Evolutionary conservation across 2,888 invertebrate genomes (phyloP).

Genomic region (Candidula unifasciata): DNA sequence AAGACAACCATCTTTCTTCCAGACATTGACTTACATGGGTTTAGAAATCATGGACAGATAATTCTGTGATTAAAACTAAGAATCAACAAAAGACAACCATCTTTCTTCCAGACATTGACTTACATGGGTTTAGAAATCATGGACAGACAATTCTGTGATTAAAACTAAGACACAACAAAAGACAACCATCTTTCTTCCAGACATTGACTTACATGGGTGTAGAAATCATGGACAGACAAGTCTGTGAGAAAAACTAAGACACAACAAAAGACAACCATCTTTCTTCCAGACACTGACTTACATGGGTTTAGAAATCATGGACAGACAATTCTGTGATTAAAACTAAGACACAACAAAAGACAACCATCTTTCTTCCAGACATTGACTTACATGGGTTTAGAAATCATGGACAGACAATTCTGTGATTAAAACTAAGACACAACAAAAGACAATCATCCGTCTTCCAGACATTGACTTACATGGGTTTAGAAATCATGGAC

Average conservation of each 20-base stretch:
- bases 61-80: background rate
- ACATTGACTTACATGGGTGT: conserved; percentile 17
- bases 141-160: background rate
- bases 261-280: background rate
- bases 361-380: background rate
- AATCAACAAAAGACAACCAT: background rate
- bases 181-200: background rate
- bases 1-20: background rate
- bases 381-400: conserved; percentile 13
- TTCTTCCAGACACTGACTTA: background rate
- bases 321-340: background rate
- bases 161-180: background rate
- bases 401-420: background rate
- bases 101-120: background rate
- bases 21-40: conserved; percentile 17
- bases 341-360: background rate
- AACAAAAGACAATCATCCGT: background rate
- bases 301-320: background rate
- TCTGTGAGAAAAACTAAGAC: background rate
- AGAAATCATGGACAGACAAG: background rate
- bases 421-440: background rate
- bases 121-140: background rate
- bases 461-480: background rate
- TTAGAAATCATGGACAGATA: background rate
- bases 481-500: background rate